Conservation (phyloP, 2,797 vertebrate genomes). For the Rallus crepitans region DNA sequence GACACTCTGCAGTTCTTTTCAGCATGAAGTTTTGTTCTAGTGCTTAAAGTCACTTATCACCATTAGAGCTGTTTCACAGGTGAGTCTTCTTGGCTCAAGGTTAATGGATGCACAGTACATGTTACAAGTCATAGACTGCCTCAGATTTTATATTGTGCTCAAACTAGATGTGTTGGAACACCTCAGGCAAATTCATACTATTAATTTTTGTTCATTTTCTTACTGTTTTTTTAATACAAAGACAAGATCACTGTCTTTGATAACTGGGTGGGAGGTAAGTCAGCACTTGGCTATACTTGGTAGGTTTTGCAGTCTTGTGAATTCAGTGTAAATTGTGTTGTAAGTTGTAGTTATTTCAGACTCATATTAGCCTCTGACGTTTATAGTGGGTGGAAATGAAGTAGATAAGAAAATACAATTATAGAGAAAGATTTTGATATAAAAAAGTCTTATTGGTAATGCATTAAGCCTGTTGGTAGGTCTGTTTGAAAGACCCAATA, state of each 20-base stretch:
- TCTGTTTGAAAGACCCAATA: neutral
- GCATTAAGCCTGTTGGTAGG: neutral
- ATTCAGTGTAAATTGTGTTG: neutral
- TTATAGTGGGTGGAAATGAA: neutral
- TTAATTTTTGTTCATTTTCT: neutral
- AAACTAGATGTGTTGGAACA: neutral
- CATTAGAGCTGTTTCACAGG: neutral
- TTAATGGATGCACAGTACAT: neutral
- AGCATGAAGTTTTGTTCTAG: neutral
- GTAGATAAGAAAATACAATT: neutral
- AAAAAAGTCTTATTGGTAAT: neutral
- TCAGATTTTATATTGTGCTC: neutral
- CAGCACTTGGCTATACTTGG: neutral
- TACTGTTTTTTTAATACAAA: neutral
- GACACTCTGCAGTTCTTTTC: neutral
- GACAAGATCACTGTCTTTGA: neutral
- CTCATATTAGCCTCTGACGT: neutral
- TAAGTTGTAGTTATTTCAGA: neutral
- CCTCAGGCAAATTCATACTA: neutral
- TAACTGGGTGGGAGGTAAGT: neutral
- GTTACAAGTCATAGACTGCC: neutral
- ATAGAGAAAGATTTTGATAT: neutral
- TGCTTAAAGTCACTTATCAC: neutral
- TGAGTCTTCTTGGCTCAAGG: neutral
- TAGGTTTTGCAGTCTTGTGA: neutral